Base-by-base conservation (phyloP, 2,797 vertebrate genomes). In the Catharus ustulatus region DNA sequence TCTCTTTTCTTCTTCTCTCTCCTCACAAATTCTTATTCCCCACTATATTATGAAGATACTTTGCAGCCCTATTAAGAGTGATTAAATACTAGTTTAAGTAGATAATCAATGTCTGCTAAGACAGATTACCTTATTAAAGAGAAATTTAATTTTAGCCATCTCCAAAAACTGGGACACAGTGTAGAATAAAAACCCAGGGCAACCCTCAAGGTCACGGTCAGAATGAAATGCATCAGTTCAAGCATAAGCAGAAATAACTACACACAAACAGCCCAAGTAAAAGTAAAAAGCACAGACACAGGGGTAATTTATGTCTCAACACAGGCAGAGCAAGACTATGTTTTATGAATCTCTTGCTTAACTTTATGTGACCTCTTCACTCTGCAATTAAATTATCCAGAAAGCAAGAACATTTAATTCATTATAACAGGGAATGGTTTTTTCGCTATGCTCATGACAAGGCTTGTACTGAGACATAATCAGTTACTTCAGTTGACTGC, bases 11-110 rank as follows among this genome's bases (percentile, higher is more conserved):
- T 86, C 74, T 80, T 40, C 21, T 74, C 30, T 92, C 75, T 40
- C 18, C 27, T 87, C 51, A 54, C 11, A 87, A 74, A 61, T 91
- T 63, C 81, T 84, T 85, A 62, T 16, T 84, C 46, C 23, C 87
- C 30, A 49, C 49, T 84, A 57, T 48, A 84, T 87, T 89, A 77
- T 48, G 58, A 89, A 89, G 77, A 94, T 83, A 77, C 38, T 89
- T 85, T 72, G 17, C 61, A 92, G 43, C 84, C 58, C 32, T 83
- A 78, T 85, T 89, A 91, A 85, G n/a, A 74, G 49, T 89, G 82
- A 93, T 95, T 95, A 97, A 92, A 95, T 85, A 89, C 64, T 62
- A 68, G 64, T 93, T 95, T 93, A 93, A 93, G 69, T 77, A 95
- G 94, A 87, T 92, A 96, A 95, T 93, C 95, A 94, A 77, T 77